Evolutionary conservation across 2,113 vertebrate species (phyloP).

Genomic region (Mormoops blainvillei): DNA sequence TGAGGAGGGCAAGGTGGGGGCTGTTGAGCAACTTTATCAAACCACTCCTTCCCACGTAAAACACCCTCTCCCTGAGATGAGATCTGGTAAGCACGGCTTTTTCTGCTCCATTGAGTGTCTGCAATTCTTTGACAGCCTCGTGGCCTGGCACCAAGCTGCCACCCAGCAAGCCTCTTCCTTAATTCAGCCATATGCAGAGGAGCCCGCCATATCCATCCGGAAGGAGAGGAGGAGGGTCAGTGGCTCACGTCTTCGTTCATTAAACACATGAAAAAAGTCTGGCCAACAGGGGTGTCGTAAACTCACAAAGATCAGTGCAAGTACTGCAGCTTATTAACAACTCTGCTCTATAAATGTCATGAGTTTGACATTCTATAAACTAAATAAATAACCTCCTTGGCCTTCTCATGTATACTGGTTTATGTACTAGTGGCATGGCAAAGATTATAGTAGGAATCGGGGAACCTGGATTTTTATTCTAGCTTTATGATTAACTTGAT

Average conservation of each 20-base stretch:
- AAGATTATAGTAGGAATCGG: neutral
- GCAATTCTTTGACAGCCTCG: neutral
- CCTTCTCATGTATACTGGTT: neutral
- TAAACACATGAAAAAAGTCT: neutral
- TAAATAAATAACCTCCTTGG: neutral
- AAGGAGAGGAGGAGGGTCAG: neutral
- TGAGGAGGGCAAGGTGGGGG: neutral
- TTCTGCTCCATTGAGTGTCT: neutral
- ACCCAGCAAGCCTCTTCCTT: neutral
- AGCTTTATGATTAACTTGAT: neutral
- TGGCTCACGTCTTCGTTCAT: neutral
- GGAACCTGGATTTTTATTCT: neutral
- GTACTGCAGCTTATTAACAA: neutral
- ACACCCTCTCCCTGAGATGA: neutral
- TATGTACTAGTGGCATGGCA: neutral
- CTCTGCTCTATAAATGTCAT: neutral
- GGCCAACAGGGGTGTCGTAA: neutral
- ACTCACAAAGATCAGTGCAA: neutral
- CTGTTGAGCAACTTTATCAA: neutral
- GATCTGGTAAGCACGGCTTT: neutral
- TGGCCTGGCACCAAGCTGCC: neutral
- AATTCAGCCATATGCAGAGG: rapidly evolving
- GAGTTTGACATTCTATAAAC: neutral
- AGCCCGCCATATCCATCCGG: rapidly evolving
- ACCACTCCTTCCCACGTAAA: neutral